A percentile compares a stretch with the other conserved stretches of the same genome.
Conservation (phyloP, 2,888 invertebrate species). For the Chrysolina americana region DNA sequence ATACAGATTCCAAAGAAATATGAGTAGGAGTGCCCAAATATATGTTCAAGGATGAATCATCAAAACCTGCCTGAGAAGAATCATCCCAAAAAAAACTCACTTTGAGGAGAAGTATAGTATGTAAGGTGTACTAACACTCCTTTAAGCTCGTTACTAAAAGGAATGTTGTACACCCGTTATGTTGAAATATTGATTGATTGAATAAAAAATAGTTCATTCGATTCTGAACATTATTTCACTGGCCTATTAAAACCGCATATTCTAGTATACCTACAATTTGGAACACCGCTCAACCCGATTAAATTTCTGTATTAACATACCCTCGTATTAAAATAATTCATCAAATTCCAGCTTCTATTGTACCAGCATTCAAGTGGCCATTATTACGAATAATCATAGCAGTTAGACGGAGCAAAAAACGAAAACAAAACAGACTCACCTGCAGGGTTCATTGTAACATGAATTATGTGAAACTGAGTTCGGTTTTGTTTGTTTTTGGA, state of each 20-base stretch:
- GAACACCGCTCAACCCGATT: conserved; percentile 30
- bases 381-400: conserved; percentile 67
- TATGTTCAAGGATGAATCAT: too few relatives aligned
- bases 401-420: conserved; percentile 56
- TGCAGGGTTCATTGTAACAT: conserved; percentile 58
- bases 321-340: conserved; percentile 67
- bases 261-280: conserved; percentile 17
- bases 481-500: conserved; percentile 49
- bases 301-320: conserved; percentile 29
- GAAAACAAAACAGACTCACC: conserved; percentile 53
- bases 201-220: background rate
- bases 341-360: conserved; percentile 69
- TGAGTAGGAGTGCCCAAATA: too few relatives aligned
- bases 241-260: background rate
- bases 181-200: background rate
- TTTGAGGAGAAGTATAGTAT: too few relatives aligned
- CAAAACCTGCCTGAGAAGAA: too few relatives aligned
- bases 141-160: too few relatives aligned
- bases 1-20: too few relatives aligned
- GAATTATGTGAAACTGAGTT: conserved; percentile 52
- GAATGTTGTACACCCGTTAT: too few relatives aligned
- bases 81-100: too few relatives aligned
- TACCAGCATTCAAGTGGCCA: conserved; percentile 64
- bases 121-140: too few relatives aligned
- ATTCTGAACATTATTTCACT: background rate